These are phyloP conservation scores for Brachirus orientalis DNA, from an alignment of 2,113 vertebrate genomes.

Conservation along the genomic window DNA sequence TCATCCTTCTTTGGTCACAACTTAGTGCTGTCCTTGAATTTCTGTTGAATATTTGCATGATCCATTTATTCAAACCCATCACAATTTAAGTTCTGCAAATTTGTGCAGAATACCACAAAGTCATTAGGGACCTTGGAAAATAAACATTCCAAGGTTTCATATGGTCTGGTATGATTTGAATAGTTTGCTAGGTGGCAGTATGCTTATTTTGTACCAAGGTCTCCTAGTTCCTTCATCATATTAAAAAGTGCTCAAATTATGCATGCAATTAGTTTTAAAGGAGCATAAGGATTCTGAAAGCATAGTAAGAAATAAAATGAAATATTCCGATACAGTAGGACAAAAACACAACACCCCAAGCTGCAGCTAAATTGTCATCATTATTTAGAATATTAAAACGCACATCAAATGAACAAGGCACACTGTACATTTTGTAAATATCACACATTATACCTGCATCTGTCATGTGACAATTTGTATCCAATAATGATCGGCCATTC, in stretches of 20 bases:
- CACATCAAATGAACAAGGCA: not conserved
- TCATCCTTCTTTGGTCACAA: too few species aligned
- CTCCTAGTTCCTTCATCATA: too few species aligned
- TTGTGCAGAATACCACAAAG: slow-evolving; percentile 1
- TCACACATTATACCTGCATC: not conserved
- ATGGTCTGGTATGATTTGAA: not conserved
- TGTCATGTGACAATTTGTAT: not conserved
- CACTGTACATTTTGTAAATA: not conserved
- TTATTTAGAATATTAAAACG: too few species aligned
- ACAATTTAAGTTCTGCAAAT: not conserved
- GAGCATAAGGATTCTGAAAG: too few species aligned
- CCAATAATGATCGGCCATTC: not conserved
- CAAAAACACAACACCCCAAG: too few species aligned
- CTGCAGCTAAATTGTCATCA: too few species aligned
- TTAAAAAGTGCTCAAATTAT: too few species aligned
- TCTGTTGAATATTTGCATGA: not conserved
- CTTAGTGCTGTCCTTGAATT: too few species aligned
- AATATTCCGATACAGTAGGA: too few species aligned
- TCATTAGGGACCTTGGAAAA: not conserved
- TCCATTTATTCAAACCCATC: not conserved
- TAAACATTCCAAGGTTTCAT: not conserved
- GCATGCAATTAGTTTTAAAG: too few species aligned
- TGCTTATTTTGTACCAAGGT: slow-evolving; percentile 5
- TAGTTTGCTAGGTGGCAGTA: not conserved
- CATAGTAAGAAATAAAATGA: too few species aligned